Conservation (phyloP, 2,888 invertebrate species). For the Mechanitis messenoides region DNA sequence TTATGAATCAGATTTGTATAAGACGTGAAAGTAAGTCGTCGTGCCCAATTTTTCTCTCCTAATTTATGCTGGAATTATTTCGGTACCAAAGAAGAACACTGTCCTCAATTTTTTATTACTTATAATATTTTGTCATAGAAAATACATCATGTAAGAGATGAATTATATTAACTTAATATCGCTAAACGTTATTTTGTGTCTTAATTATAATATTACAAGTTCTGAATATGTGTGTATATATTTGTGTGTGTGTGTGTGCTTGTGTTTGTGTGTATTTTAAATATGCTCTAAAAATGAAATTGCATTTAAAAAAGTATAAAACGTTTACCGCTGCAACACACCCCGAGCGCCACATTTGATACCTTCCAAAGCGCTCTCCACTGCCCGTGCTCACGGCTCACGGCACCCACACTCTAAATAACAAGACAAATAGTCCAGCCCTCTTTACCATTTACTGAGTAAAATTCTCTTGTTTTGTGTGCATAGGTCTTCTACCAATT, state of each 20-base stretch:
- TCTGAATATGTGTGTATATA: too few relatives aligned
- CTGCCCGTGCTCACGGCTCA: slow-evolving; percentile 54
- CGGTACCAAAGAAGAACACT: not conserved
- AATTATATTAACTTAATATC: too few relatives aligned
- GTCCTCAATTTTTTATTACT: not conserved
- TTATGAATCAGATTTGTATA: slow-evolving; percentile 68
- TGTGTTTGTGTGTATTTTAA: not conserved
- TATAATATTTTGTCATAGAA: not conserved
- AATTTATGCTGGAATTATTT: slow-evolving; percentile 28
- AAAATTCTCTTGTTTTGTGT: slow-evolving; percentile 73
- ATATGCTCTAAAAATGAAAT: not conserved
- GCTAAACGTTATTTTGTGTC: too few relatives aligned
- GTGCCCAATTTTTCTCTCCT: slow-evolving; percentile 56
- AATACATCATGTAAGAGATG: not conserved
- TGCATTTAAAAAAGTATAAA: slow-evolving; percentile 1
- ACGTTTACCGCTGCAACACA: slow-evolving; percentile 14
- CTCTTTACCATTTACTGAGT: slow-evolving; percentile 74
- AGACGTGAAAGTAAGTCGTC: slow-evolving; percentile 71
- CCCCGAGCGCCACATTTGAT: slow-evolving; percentile 29
- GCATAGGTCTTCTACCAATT: slow-evolving; percentile 75
- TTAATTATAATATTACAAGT: too few relatives aligned
- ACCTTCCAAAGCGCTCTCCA: slow-evolving; percentile 51
- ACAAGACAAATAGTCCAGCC: slow-evolving; percentile 71
- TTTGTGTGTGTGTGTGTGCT: too few relatives aligned
- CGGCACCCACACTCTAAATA: slow-evolving; percentile 69